Evolutionary conservation across 1,140 invertebrate genomes (phyloP).

Genomic region (Trachymyrmex cornetzi): DNA sequence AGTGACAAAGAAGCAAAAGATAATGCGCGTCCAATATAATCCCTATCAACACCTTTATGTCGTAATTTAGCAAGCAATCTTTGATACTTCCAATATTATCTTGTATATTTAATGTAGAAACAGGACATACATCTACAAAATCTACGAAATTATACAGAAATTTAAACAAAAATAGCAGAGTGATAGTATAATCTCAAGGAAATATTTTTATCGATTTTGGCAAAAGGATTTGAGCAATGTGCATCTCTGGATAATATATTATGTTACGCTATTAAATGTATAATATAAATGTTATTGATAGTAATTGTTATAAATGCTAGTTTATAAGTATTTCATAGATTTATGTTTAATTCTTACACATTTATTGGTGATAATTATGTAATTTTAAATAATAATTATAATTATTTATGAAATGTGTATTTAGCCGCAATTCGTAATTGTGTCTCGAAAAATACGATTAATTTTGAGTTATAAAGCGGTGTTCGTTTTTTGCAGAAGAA

Average conservation of each 20-base stretch:
- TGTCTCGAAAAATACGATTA: not conserved
- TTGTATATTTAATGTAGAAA: not conserved
- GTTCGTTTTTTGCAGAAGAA: not conserved
- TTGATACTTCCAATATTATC: not conserved
- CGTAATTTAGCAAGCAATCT: not conserved
- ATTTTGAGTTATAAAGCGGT: not conserved
- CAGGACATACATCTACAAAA: not conserved
- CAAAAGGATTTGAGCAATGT: not conserved
- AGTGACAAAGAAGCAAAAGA: not conserved
- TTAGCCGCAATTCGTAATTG: not conserved
- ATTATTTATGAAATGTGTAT: not conserved
- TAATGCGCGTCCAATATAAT: not conserved
- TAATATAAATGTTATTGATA: constrained; percentile 4
- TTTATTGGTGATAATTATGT: not conserved
- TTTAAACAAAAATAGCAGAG: not conserved
- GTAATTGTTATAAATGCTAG: not conserved
- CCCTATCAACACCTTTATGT: not conserved
- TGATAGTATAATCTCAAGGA: not conserved
- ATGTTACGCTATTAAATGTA: not conserved
- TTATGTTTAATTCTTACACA: not conserved
- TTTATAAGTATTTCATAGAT: constrained; percentile 2
- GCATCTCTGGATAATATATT: not conserved
- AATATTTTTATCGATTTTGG: constrained; percentile 22
- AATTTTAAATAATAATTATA: constrained; percentile 25
- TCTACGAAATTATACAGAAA: not conserved